Evolutionary conservation across 1,140 invertebrate genomes (phyloP), one percentile per base, ranked within the genome.

Genomic region (Microplitis demolitor): DNA sequence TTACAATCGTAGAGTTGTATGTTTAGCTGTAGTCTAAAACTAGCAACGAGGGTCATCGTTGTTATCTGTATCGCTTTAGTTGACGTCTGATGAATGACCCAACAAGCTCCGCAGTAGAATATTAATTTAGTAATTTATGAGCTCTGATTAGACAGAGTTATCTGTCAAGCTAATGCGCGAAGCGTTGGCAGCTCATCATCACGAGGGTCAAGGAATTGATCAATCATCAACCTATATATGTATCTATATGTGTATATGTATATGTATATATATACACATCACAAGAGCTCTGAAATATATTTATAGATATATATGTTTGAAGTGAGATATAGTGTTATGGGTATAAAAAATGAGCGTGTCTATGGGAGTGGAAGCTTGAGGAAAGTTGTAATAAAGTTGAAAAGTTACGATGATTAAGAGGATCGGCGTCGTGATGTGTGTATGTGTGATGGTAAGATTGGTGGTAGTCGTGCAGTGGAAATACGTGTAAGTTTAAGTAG

Each of bases 71-170:
- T 76, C 78, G 75, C 66, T 24, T 24, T 24, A 77, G 76, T 80
- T 83, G 83, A 86, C 84, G 82, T 75, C 82, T 87, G 86, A 87
- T 82, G 83, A 82, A 87, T 87, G 81, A 80, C 80, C 81, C 77
- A 66, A 74, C 77, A 79, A 82, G 66, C 78, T 78, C 78, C 78
- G 81, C 82, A 78, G 78, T 80, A 78, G 83, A 82, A 85, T 87
- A 87, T 86, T 85, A 86, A 87, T 87, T 87, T 87, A 82, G 80
- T 85, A 87, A 87, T 87, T 87, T 87, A 87, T 85, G 83, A 79
- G 75, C 72, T 73, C 79, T 84, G 84, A 86, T 87, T 86, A 86
- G 84, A 80, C 82, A 81, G 75, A 79, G 83, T 80, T 86, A 85
- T 84, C 82, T 82, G 82, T 83, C 79, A 73, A 76, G 77, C 81